phyloP scores from a whole-genome alignment of 1,140 invertebrate species.

The Lepidurus arcticus region DNA sequence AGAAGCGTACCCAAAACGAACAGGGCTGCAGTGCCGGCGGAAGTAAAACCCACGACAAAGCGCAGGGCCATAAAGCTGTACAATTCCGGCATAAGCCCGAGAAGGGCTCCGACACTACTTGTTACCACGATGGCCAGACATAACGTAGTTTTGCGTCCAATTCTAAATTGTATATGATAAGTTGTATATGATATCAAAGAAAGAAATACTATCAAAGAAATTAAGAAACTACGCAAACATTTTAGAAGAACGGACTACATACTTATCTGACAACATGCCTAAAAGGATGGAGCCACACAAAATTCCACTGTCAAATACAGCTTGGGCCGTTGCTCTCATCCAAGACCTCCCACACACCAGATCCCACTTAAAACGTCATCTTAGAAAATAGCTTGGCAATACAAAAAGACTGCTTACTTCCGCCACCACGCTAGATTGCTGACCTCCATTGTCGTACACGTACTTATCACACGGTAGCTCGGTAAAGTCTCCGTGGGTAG shows the following conservation, averaged over 20 bases:
- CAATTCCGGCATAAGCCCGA: slow-evolving; percentile 39
- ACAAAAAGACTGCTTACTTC: neutral
- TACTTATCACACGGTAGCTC: neutral
- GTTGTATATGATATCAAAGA: neutral
- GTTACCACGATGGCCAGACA: slow-evolving; percentile 28
- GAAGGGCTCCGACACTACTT: slow-evolving; percentile 36
- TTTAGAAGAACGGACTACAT: neutral
- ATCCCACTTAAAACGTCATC: neutral
- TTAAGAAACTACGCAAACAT: neutral
- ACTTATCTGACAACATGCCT: neutral
- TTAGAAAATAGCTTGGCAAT: neutral
- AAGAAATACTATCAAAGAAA: neutral
- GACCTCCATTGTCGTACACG: neutral
- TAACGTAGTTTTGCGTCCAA: slow-evolving; percentile 37
- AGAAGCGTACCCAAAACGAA: slow-evolving; percentile 37
- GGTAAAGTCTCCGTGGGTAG: neutral
- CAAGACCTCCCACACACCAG: neutral
- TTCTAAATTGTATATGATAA: slow-evolving; percentile 26
- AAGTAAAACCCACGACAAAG: slow-evolving; percentile 39
- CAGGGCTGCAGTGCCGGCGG: slow-evolving; percentile 39
- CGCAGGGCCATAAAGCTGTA: slow-evolving; percentile 35
- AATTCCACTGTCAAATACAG: neutral
- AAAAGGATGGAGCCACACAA: neutral
- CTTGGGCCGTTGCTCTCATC: neutral
- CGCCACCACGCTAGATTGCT: neutral